Evolutionary conservation across 2,113 vertebrate genomes (phyloP), one percentile per base, ranked within the genome.

Genomic region (Mustela nigripes): DNA sequence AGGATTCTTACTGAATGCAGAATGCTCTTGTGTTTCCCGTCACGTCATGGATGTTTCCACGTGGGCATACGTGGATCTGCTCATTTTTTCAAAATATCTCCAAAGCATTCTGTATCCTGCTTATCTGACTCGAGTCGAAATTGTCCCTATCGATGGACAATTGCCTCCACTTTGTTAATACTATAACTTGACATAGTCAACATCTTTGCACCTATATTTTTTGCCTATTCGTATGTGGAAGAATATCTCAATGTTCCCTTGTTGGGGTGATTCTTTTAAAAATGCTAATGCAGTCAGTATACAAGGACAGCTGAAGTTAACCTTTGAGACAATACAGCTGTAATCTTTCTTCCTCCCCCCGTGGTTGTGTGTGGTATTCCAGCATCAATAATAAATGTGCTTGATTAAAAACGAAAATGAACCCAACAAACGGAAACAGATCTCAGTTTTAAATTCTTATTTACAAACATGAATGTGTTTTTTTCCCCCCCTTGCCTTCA

Each of bases 341-440:
- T 42, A 58, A 87, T 83, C 39, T 91, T 78, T 42, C 9, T 4
- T 58, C 0, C 18, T 3, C 58, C 21, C 0, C 9, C 7, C 63
- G 39, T 0, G 33, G 18, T 56, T 87, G 28, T 50, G 33, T 56
- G 31, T 73, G 24, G 36, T 79, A 69, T 65, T 28, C 6, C 18
- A 82, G 31, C 36, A 62, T 78, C 69, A 83, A 79, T 73, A 91
- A 79, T 76, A 94, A 73, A 65, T 65, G 62, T 42, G 39, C 28
- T 88, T 89, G 50, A 93, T 69, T 94, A 71, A 95, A 96, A 87
- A 45, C 19, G 53, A 92, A 97, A 95, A 86, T 62, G 22, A 84
- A 65, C 67, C 31, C 36, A 91, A 67, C 63, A 91, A 88, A 86
- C 85, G 19, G 45, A 79, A 39, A 11, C 31, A 24, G 48, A 19